phyloP scores from a whole-genome alignment of 2,113 vertebrate genomes.

The Solea solea region DNA sequence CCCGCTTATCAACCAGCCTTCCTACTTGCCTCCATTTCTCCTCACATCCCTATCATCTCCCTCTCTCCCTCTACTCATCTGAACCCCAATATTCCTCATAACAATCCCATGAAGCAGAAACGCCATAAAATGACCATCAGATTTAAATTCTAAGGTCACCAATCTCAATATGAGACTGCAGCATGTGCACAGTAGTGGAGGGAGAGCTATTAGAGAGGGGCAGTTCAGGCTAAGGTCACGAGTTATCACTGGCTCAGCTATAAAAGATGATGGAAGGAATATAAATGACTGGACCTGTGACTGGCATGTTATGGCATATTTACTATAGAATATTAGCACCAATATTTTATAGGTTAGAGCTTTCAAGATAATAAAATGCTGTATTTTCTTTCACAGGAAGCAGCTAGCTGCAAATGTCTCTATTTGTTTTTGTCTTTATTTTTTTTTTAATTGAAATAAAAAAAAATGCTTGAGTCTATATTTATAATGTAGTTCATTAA shows the following conservation, averaged over 20 bases:
- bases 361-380: background rate
- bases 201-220: background rate
- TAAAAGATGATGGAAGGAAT: background rate
- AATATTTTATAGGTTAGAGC: background rate
- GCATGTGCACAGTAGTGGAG: background rate
- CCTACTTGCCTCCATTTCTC: background rate
- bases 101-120: slow-evolving; percentile 24
- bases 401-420: too few species aligned
- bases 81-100: slow-evolving; percentile 14
- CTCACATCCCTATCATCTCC: background rate
- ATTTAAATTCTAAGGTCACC: slow-evolving; percentile 29
- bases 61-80: slow-evolving; percentile 1
- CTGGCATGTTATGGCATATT: background rate
- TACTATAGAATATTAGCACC: background rate
- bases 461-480: background rate
- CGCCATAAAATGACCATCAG: slow-evolving; percentile 10
- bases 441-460: background rate
- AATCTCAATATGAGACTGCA: slow-evolving; percentile 20
- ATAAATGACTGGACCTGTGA: background rate
- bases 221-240: slow-evolving; percentile 2
- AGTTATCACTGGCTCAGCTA: slow-evolving; percentile 3
- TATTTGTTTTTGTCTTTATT: too few species aligned
- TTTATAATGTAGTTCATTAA: background rate
- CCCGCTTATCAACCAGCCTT: background rate
- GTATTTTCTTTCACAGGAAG: too few species aligned